A percentile compares a stretch with the other conserved stretches of the same genome.
phyloP scores from a whole-genome alignment of 1,140 invertebrate species.

The Pectinophora gossypiella region DNA sequence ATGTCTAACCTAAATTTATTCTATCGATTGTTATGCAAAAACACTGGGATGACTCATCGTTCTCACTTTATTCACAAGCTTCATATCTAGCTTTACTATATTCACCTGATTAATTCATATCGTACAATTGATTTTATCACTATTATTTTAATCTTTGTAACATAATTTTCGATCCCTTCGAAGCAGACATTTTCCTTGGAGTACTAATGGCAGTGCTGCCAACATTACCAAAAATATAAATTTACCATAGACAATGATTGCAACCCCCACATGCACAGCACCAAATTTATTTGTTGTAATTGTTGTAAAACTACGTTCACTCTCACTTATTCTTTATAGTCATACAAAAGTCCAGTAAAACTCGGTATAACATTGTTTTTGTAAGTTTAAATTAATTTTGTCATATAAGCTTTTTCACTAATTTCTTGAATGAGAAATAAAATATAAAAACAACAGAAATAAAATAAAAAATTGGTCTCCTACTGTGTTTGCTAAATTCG shows the following conservation, averaged over 20 bases:
- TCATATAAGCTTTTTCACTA: too few relatives aligned
- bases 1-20: constrained; percentile 73
- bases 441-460: too few relatives aligned
- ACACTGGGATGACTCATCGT: constrained; percentile 57
- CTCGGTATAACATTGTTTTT: too few relatives aligned
- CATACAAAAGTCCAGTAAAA: too few relatives aligned
- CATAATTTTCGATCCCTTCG: constrained; percentile 52
- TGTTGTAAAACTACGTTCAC: too few relatives aligned
- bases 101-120: constrained; percentile 51
- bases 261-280: too few relatives aligned
- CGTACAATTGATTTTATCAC: constrained; percentile 36
- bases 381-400: too few relatives aligned
- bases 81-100: constrained; percentile 26
- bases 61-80: constrained; percentile 32
- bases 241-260: neutral
- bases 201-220: neutral
- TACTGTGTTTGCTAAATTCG: constrained; percentile 66
- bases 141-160: constrained; percentile 47
- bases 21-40: constrained; percentile 74
- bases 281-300: too few relatives aligned
- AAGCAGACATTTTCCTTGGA: constrained; percentile 64
- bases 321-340: too few relatives aligned
- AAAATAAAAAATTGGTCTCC: too few relatives aligned
- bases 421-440: too few relatives aligned
- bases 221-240: neutral